phyloP scores from a whole-genome alignment of 1,140 invertebrate species.

The Archegozetes longisetosus region DNA sequence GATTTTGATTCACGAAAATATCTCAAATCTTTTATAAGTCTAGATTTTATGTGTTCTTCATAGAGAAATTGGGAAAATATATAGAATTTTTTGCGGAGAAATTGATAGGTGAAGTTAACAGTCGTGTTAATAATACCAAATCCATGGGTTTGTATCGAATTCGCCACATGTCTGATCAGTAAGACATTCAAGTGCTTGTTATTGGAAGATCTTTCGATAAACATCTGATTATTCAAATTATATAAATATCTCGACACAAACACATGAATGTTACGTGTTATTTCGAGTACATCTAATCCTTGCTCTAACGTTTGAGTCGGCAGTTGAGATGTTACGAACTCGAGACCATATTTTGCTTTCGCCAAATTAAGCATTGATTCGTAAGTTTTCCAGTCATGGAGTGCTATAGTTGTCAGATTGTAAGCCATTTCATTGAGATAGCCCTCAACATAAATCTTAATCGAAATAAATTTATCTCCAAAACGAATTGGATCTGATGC shows the following conservation, averaged over 20 bases:
- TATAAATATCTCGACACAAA: conserved; percentile 90
- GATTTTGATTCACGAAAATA: conserved; percentile 15
- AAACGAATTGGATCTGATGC: not conserved
- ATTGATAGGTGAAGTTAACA: conserved; percentile 91
- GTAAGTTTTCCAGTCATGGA: conserved; percentile 95
- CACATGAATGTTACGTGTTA: conserved; percentile 89
- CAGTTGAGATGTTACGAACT: conserved; percentile 71
- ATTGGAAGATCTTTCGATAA: conserved; percentile 25
- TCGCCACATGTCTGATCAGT: conserved; percentile 85
- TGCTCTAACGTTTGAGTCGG: conserved; percentile 93
- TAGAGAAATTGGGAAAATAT: conserved; percentile 94
- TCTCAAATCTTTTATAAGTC: conserved; percentile 35
- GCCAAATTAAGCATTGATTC: conserved; percentile 89
- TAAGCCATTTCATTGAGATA: conserved; percentile 92
- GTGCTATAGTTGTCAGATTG: conserved; percentile 87
- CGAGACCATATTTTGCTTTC: conserved; percentile 60
- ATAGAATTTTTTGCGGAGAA: conserved; percentile 80
- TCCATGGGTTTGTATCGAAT: conserved; percentile 93
- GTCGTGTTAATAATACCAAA: conserved; percentile 95
- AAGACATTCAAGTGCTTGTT: conserved; percentile 94
- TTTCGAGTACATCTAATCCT: conserved; percentile 92
- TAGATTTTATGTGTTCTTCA: conserved; percentile 94
- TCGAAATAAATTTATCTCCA: conserved; percentile 14
- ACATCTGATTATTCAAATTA: conserved; percentile 83
- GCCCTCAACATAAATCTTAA: conserved; percentile 54